Evolutionary conservation across 2,113 vertebrate genomes (phyloP), one percentile per base, ranked within the genome.

Genomic region (Pseudorectes ferrugineus): DNA sequence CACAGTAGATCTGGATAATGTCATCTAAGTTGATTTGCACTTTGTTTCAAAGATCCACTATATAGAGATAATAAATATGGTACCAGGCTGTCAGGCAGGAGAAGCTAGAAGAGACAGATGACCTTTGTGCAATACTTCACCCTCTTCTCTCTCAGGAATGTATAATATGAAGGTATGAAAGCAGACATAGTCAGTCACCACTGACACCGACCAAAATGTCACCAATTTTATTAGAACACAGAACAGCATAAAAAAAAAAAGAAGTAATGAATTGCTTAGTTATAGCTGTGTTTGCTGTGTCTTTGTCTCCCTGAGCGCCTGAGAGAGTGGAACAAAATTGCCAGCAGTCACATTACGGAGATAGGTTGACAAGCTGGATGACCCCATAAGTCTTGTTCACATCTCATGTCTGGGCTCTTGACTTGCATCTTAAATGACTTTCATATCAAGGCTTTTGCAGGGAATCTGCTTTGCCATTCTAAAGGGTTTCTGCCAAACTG

Each of bases 11-110:
- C 16, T n/a, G 83, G 63, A 87, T 48, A 87, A 93, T n/a, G 78
- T 45, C 89, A 88, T 78, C 54, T 38, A 87, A 92, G 84, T 54
- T 83, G 93, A 94, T 95, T 42, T 96, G 42, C 52, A 78, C 70
- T 85, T 77, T 73, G 36, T 71, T 94, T 95, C 88, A 77, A 88
- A 94, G 67, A 85, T 35, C 33, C 25, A 38, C 65, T 91, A 52
- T 63, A 72, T 0, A 87, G 38, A 66, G 45, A 24, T 63, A 95
- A 97, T 87, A 93, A 92, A 96, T 86, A 65, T 1, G 18, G 61
- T 81, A 94, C 55, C 48, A 86, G 84, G 67, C 43, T 72, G 25
- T 66, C 67, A 75, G 51, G 72, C 33, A 95, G 46, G 52, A 96
- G 46, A 92, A 91, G 74, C 35, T n/a, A 88, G 66, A 88, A 94